Evolutionary conservation across 2,797 vertebrate species (phyloP), one percentile per base, ranked within the genome.

Genomic region (Sciurus carolinensis): DNA sequence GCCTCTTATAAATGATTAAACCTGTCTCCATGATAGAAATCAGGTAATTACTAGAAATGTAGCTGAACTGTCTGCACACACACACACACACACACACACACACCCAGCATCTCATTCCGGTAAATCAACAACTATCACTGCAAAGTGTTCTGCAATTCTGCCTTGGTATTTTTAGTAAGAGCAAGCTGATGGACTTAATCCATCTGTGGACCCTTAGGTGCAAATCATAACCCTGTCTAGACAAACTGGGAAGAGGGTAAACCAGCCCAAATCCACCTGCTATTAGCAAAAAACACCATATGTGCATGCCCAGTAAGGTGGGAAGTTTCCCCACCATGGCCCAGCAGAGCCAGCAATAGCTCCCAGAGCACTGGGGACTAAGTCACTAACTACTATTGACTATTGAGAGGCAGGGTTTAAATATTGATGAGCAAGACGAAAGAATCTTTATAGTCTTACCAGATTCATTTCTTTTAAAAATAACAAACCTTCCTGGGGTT

Each of bases 251-350:
- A 44, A 33, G 52, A 79, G 9, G 47, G 44, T 33, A 42, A 44
- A 42, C 11, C 47, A 62, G 39, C 80, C 80, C 80, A 42, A 14
- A 10, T 22, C 14, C 22, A 12, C 33, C 66, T 30, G 24, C 88
- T 42, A 0, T 69, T 59, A 39, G 52, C 11, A 85, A n/a, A 71
- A 66, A 36, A 3, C 44, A 33, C n/a, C 71, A 54, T 11, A 4
- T 0, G 0, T 30, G 0, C 22, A 2, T 0, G 13, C 4, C n/a
- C 22, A 18, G 64, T 1, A 1, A 42, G 57, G 5, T 64, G 64
- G 50, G 14, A 59, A 13, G 1, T 59, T 57, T 18, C 42, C 54
- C 36, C 28, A 17, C 42, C 3, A 0, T 33, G 2, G 1, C 54
- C 87, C 10, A 11, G 42, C 26, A 18, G 30, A n/a, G 33, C 66